Evolutionary conservation across 2,113 vertebrate species (phyloP), one percentile per base, ranked within the genome.

Genomic region (Progne subis): DNA sequence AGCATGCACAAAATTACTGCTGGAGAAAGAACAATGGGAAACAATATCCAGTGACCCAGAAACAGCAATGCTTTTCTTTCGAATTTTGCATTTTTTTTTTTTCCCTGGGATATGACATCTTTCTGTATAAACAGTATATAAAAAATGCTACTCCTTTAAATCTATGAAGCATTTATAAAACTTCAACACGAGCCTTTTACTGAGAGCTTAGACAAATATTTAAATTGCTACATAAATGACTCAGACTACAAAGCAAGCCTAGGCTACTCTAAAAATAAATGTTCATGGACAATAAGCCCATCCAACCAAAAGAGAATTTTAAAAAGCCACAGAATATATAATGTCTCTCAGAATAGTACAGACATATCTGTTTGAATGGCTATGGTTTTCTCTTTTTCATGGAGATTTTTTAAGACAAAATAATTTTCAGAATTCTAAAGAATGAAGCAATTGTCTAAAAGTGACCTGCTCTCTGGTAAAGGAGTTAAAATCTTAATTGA

Each of bases 141-240:
- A 63, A 72, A 81, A 87, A 68, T 68, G 24, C 13, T 63, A 53
- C 70, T 86, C 44, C 50, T 92, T 90, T 91, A 86, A 86, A 83
- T 91, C 79, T 61, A 26, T 47, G 77, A 39, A 89, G 65, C 43
- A 74, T 92, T 88, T 70, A 50, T 91, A 65, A 70, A 67, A 85
- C 81, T 79, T 41, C 44, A 92, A 84, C 70, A 74, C n/a, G 39
- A 87, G 80, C 68, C 34, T 80, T 94, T 95, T 60, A 68, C 69
- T 80, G 57, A 86, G 55, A 93, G 69, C 60, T 78, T 86, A 95
- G 94, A 86, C 90, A 96, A 96, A 91, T 94, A 96, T 95, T 94
- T 95, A 95, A 70, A 96, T 53, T 90, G 70, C 71, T 93, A 87
- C 85, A 71, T 71, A 94, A 90, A 67, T 86, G 92, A 71, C 75